A percentile compares a stretch with the other conserved stretches of the same genome.
Conservation (phyloP, 2,797 vertebrate species). For the Prunella strophiata region DNA sequence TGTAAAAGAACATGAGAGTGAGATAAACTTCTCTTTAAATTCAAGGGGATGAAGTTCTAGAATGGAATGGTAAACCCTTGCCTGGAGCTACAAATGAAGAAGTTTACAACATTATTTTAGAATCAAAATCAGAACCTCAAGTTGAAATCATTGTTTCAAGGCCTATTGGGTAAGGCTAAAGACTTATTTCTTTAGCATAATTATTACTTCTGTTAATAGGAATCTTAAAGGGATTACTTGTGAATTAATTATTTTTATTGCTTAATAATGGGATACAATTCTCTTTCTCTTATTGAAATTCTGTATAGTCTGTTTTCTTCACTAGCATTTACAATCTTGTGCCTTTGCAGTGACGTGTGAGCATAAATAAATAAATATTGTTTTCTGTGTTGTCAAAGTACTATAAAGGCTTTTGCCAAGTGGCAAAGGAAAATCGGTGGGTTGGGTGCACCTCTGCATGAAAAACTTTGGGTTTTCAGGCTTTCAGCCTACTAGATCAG, state of each 20-base stretch:
- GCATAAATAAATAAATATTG: neutral
- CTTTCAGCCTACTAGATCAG: neutral
- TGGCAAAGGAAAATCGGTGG: neutral
- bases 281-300: neutral
- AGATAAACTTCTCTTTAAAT: constrained; percentile 77
- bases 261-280: neutral
- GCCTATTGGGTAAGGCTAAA: constrained; percentile 93
- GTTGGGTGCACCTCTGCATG: neutral
- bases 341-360: neutral
- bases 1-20: constrained; percentile 21
- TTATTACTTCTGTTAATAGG: constrained; percentile 52
- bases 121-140: constrained; percentile 98
- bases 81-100: constrained; percentile 98
- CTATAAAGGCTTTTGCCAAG: neutral
- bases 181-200: constrained; percentile 65
- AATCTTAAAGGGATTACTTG: constrained; percentile 16
- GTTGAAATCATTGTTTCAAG: constrained; percentile 99
- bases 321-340: neutral
- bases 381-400: neutral
- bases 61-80: constrained; percentile 97
- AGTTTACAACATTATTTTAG: constrained; percentile 99
- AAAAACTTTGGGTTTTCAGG: neutral
- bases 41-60: constrained; percentile 96
- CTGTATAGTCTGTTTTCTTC: neutral
- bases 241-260: neutral